phyloP scores from a whole-genome alignment of 2,113 vertebrate species.

The Psephotus haematonotus region DNA sequence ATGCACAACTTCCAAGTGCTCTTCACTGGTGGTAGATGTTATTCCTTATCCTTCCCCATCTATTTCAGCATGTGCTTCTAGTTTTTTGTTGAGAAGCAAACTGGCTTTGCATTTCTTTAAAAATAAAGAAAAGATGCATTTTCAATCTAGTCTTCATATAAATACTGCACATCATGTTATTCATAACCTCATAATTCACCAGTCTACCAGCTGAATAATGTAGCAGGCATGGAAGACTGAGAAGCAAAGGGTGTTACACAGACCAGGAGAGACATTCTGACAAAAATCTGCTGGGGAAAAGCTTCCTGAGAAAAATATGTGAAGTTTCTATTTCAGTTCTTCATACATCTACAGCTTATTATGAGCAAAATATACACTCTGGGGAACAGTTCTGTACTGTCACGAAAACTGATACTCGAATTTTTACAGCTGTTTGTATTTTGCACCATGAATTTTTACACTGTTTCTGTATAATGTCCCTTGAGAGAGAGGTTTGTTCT shows the following conservation, averaged over 20 bases:
- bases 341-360: neutral
- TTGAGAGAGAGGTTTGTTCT: neutral
- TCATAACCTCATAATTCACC: conserved; percentile 21
- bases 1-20: neutral
- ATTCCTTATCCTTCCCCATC: neutral
- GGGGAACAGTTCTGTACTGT: neutral
- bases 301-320: neutral
- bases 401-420: neutral
- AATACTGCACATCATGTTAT: neutral
- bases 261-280: conserved; percentile 5
- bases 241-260: neutral
- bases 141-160: neutral
- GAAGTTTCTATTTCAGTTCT: neutral
- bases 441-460: neutral
- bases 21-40: neutral
- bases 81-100: conserved; percentile 1
- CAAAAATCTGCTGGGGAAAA: neutral
- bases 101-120: conserved; percentile 4
- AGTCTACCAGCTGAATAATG: neutral
- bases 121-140: neutral
- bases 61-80: neutral
- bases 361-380: neutral
- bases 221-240: neutral
- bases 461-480: neutral
- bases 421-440: conserved; percentile 37